Evolutionary conservation across 2,888 invertebrate genomes (phyloP).

Genomic region (Caenorhabditis afra): DNA sequence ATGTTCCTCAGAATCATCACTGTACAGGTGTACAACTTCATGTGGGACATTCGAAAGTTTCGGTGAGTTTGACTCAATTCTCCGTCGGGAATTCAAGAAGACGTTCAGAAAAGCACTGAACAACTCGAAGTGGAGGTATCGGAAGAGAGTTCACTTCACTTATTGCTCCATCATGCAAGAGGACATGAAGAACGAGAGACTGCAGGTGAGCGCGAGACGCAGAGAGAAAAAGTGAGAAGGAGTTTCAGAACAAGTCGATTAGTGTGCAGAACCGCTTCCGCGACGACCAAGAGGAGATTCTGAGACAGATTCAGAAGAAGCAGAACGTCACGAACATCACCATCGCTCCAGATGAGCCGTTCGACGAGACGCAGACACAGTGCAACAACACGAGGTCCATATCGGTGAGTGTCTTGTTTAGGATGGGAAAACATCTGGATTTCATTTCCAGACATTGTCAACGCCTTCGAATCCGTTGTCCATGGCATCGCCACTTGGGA

Average conservation of each 20-base stretch:
- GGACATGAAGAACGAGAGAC: constrained; percentile 63
- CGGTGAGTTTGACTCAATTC: constrained; percentile 59
- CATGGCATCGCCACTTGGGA: constrained; percentile 49
- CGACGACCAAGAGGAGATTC: constrained; percentile 64
- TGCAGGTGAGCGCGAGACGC: constrained; percentile 44
- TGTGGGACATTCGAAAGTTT: constrained; percentile 77
- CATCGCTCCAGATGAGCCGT: constrained; percentile 56
- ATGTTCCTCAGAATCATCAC: constrained; percentile 78
- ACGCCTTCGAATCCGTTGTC: constrained; percentile 27
- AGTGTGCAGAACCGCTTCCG: constrained; percentile 59
- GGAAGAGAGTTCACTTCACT: constrained; percentile 79
- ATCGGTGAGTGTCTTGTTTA: constrained; percentile 10
- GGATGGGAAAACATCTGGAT: no score
- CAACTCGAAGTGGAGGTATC: constrained; percentile 78
- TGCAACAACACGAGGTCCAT: constrained; percentile 20
- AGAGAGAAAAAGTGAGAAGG: neutral
- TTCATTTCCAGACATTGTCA: constrained; percentile 30
- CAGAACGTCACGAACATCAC: constrained; percentile 69
- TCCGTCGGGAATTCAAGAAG: neutral
- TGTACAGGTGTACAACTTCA: constrained; percentile 78
- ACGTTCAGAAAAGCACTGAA: constrained; percentile 72
- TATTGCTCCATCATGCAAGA: constrained; percentile 78
- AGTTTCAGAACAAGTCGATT: constrained; percentile 57
- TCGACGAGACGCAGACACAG: constrained; percentile 25
- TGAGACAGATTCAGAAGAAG: constrained; percentile 67